These are phyloP conservation scores for Actias luna DNA, from an alignment of 2,888 invertebrate genomes.

Conservation along the genomic window DNA sequence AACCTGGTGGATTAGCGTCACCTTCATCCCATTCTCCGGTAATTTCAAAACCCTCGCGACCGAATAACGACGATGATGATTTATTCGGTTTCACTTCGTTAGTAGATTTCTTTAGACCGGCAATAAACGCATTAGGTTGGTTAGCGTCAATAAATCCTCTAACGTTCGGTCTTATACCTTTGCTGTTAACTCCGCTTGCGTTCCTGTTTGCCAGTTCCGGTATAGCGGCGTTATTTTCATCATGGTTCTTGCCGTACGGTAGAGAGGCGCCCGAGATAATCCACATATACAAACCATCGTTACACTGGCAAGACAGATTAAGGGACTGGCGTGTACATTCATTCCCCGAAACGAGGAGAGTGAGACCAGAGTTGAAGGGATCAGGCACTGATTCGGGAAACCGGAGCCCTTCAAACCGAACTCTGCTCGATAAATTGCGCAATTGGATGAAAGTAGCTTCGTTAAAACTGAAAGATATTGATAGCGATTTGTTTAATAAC, in stretches of 20 bases:
- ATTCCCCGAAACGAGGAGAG: constrained; percentile 56
- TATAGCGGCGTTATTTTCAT: constrained; percentile 83
- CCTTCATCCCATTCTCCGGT: constrained; percentile 52
- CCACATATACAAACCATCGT: constrained; percentile 70
- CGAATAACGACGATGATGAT: constrained; percentile 66
- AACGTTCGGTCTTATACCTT: constrained; percentile 80
- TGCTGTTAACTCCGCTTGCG: constrained; percentile 84
- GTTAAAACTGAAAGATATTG: constrained; percentile 36
- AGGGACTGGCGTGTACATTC: constrained; percentile 77
- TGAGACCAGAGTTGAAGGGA: constrained; percentile 38
- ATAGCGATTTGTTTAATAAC: constrained; percentile 31
- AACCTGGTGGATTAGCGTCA: constrained; percentile 45
- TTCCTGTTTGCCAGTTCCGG: constrained; percentile 84
- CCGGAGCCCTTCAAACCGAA: constrained; percentile 31
- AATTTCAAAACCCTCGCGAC: constrained; percentile 51
- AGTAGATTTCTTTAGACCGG: constrained; percentile 72
- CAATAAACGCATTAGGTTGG: constrained; percentile 76
- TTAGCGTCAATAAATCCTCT: constrained; percentile 82
- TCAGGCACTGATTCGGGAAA: constrained; percentile 36
- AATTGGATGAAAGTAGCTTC: constrained; percentile 50
- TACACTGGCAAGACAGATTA: constrained; percentile 81
- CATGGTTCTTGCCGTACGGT: constrained; percentile 82
- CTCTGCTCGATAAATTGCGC: constrained; percentile 50
- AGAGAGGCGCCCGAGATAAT: constrained; percentile 66
- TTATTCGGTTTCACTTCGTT: constrained; percentile 73